phyloP scores from a whole-genome alignment of 2,113 vertebrate species.

The Lagopus muta region DNA sequence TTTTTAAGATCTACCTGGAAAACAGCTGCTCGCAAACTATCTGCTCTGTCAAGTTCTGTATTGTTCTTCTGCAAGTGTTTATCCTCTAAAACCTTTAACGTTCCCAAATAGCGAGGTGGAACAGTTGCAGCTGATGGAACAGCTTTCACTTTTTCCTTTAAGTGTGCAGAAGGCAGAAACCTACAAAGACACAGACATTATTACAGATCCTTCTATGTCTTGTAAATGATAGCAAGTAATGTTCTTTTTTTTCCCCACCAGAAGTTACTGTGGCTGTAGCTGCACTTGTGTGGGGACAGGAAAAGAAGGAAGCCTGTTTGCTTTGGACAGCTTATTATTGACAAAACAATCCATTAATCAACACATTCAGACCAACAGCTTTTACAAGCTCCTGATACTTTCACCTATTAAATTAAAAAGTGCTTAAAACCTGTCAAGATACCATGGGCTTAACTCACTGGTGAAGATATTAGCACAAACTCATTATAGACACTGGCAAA shows the following conservation, averaged over 20 bases:
- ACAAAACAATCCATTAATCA: background rate
- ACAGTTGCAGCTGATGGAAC: constrained; percentile 19
- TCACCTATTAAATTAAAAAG: background rate
- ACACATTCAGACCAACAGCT: background rate
- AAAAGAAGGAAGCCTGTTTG: background rate
- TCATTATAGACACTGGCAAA: background rate
- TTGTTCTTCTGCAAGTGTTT: constrained; percentile 70
- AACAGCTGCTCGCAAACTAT: constrained; percentile 86
- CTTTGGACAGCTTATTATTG: background rate
- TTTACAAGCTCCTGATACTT: background rate
- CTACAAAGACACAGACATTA: constrained; percentile 49
- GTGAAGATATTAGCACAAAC: background rate
- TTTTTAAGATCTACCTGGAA: constrained; percentile 85
- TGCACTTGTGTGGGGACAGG: background rate
- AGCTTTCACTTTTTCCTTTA: constrained; percentile 61
- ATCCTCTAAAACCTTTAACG: constrained; percentile 86
- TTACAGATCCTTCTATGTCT: background rate
- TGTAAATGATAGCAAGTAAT: background rate
- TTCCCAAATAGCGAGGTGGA: constrained; percentile 86
- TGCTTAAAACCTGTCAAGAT: background rate
- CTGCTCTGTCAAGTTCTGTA: constrained; percentile 75
- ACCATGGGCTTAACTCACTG: background rate
- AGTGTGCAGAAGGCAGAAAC: constrained; percentile 45
- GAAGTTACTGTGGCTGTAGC: background rate
- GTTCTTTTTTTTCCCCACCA: background rate